Base-by-base conservation (phyloP, 2,797 vertebrate species). In the Scomberomorus guttatus region DNA sequence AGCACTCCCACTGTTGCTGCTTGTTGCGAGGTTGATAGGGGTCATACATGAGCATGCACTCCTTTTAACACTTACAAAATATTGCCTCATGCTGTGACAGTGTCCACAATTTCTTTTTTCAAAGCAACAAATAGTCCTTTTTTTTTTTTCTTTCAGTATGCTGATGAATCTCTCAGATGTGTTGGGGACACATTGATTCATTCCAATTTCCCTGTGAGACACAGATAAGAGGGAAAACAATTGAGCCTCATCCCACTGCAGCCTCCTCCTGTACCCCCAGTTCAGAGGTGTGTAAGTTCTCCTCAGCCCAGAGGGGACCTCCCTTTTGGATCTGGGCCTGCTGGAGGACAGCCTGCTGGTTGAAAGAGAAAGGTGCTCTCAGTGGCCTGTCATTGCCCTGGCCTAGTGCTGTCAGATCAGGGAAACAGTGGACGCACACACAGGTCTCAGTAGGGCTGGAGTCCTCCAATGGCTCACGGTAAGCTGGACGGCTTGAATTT, bases 361-460 rank as follows among this genome's bases (percentile, higher is more conserved):
- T 81, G 55, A 80, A 12, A 0, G 70, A 12, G 68, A 60, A 61
- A 0, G 79, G 66, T 0, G 37, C 34, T 73, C 10, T 79, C 20
- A 2, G 32, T 1, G 37, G 72, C 58, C 58, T 72, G 56, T 83
- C 79, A 0, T 37, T 77, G 20, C 51, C 57, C 29, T 61, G 75
- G 32, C 65, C 48, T 0, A 72, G 54, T 2, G 15, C 18, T 51
- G 72, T 80, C 68, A 92, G 86, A 5, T 94, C 92, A 1, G 93
- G 90, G 72, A 95, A 95, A 60, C 95, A 96, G 72, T 94, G 91
- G 37, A 92, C 50, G 9, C 94, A 95, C n/a, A 80, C 82, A 1
- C 94, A 95, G 15, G 93, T 95, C 83, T 95, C 94, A 0, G 92
- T 94, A 0, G 95, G 94, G 37, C 42, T 87, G 59, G 90, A 72